Evolutionary conservation across 2,797 vertebrate genomes (phyloP).

Genomic region (Mormyrops boulengeri): DNA sequence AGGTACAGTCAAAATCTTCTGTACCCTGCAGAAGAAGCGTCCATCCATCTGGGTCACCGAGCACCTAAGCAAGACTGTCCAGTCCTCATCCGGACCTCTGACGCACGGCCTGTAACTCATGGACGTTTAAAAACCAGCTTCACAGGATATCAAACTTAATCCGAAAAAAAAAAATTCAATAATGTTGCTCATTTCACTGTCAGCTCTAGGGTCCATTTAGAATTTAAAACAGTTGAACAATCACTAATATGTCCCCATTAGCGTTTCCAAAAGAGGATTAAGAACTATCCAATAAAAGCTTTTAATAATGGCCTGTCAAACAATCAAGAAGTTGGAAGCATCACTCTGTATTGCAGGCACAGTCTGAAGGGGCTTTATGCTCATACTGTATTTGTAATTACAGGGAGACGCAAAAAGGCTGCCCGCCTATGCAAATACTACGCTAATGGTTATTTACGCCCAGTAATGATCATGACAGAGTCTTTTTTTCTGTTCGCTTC

Average conservation of each 20-base stretch:
- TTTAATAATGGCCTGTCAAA: conserved; percentile 27
- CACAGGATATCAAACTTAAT: not conserved
- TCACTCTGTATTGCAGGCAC: not conserved
- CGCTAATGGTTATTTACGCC: not conserved
- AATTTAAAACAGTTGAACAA: conserved; percentile 21
- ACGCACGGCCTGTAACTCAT: not conserved
- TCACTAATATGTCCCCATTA: conserved; percentile 22
- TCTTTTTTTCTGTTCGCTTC: not conserved
- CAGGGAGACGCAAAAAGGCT: conserved; percentile 1
- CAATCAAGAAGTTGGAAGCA: conserved; percentile 16
- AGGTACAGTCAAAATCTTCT: not conserved
- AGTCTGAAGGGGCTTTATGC: conserved; percentile 7
- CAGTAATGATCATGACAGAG: not conserved
- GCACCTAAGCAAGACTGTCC: not conserved
- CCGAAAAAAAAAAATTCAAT: conserved; percentile 15
- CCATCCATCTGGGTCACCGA: not conserved
- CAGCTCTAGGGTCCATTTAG: conserved; percentile 12
- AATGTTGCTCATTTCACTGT: not conserved
- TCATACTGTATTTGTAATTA: conserved; percentile 15
- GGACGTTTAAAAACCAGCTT: not conserved
- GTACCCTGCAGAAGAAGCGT: not conserved
- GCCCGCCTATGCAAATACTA: not conserved
- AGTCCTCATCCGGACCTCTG: conserved; percentile 21
- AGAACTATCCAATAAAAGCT: conserved; percentile 22
- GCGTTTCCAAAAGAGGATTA: conserved; percentile 18